Base-by-base conservation (phyloP, 2,113 vertebrate genomes). In the Vulpes vulpes region DNA sequence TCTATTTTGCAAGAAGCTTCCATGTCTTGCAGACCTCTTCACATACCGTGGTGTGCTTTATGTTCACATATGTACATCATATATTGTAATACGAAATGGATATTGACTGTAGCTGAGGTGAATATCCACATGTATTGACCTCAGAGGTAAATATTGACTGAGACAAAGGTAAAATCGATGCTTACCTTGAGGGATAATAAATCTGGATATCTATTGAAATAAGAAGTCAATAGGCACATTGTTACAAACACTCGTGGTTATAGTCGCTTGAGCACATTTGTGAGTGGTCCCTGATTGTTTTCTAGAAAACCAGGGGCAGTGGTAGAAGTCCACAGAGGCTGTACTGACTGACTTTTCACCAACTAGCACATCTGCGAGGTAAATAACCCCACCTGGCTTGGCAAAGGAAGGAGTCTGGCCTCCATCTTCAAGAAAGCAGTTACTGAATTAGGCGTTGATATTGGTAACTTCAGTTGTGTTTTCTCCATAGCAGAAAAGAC, bases 151-250 rank as follows among this genome's bases (percentile, higher is more conserved):
- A 97, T 98, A 98, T 93, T 98, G 97, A 98, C 96, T 35, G 96
- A 98, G 97, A 97, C 97, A 97, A 98, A 98, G 97, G 98, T 97
- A 98, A 98, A 97, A 97, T 98, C 97, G 1, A 97, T 98, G 97
- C 96, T 91, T 98, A 97, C 97, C 97, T 98, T 96, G 96, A 97
- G 97, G 97, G 97, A 96, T 98, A 96, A 98, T 98, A 98, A 98
- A 98, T 98, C 97, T 98, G 97, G 97, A 95, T 97, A 98, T 97
- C 97, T 96, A 97, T 2, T 96, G 95, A 98, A 97, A 98, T 98
- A 97, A 97, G 96, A 96, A 97, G 95, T 97, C 97, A 84, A 96
- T 98, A 79, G 94, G 51, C 30, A 10, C 96, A 97, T 96, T 89
- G 98, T 97, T 94, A 97, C 89, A 85, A 85, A 97, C 88, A 73